Percentiles rank a stretch among this genome's conserved stretches.
Conservation (phyloP, 2,888 invertebrate species). For the Trachelus tabidus region DNA sequence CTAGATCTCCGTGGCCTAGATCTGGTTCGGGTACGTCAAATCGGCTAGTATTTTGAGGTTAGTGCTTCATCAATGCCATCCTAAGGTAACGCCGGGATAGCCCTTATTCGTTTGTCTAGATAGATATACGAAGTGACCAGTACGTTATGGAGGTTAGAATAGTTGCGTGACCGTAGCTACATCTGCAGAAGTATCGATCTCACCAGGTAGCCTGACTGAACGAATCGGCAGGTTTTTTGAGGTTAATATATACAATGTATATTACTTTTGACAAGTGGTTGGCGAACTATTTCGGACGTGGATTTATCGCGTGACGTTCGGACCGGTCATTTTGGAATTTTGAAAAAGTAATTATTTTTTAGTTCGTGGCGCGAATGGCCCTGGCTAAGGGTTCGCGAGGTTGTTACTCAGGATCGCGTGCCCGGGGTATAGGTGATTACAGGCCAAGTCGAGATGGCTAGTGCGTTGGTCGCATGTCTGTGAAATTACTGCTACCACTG, state of each 20-base stretch:
- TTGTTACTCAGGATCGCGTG: neutral
- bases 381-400: neutral
- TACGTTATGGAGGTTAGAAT: neutral
- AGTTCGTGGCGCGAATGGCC: neutral
- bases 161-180: constrained; percentile 67
- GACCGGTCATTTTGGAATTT: neutral
- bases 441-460: neutral
- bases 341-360: neutral
- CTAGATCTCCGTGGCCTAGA: neutral
- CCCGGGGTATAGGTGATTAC: neutral
- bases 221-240: neutral
- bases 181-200: constrained; percentile 19
- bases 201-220: neutral
- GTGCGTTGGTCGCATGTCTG: neutral
- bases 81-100: neutral
- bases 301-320: neutral
- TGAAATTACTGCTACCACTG: neutral
- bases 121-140: neutral
- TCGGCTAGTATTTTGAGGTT: neutral
- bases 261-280: neutral
- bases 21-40: neutral
- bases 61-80: neutral
- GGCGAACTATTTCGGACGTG: neutral
- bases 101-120: neutral
- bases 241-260: neutral